Percentiles rank a stretch among this genome's conserved stretches.
phyloP scores from a whole-genome alignment of 2,888 invertebrate species.

The Folsomia manolachei region DNA sequence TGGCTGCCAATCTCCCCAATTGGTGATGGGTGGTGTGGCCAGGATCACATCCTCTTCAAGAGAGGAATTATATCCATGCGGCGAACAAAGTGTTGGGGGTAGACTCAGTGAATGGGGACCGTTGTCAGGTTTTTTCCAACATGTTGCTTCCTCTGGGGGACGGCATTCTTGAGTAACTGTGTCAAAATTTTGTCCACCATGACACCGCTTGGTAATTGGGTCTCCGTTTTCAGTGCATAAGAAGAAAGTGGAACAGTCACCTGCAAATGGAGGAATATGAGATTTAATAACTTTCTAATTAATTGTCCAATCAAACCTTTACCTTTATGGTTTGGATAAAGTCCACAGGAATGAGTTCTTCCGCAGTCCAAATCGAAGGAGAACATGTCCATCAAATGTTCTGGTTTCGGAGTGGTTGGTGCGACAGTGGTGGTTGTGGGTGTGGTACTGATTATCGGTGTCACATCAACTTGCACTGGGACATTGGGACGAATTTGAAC shows the following conservation, averaged over 20 bases:
- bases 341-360: constrained; percentile 23
- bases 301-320: background rate
- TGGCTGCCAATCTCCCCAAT: constrained; percentile 32
- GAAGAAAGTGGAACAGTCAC: constrained; percentile 29
- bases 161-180: constrained; percentile 33
- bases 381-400: constrained; percentile 10
- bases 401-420: constrained; percentile 23
- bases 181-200: constrained; percentile 39
- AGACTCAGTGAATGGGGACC: constrained; percentile 7
- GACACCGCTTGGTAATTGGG: constrained; percentile 30
- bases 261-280: background rate
- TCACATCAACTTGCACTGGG: background rate
- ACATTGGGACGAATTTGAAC: background rate
- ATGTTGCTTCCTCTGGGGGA: constrained; percentile 22
- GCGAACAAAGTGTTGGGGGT: background rate
- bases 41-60: constrained; percentile 11
- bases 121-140: constrained; percentile 32
- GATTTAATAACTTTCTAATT: no score
- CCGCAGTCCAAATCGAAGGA: constrained; percentile 49
- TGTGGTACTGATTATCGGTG: background rate
- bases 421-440: background rate
- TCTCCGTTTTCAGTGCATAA: constrained; percentile 24
- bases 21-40: constrained; percentile 31
- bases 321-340: constrained; percentile 33
- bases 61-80: background rate